Percentiles rank a stretch among this genome's conserved stretches.
Conservation (phyloP, 2,113 vertebrate species). For the Oenanthe melanoleuca region DNA sequence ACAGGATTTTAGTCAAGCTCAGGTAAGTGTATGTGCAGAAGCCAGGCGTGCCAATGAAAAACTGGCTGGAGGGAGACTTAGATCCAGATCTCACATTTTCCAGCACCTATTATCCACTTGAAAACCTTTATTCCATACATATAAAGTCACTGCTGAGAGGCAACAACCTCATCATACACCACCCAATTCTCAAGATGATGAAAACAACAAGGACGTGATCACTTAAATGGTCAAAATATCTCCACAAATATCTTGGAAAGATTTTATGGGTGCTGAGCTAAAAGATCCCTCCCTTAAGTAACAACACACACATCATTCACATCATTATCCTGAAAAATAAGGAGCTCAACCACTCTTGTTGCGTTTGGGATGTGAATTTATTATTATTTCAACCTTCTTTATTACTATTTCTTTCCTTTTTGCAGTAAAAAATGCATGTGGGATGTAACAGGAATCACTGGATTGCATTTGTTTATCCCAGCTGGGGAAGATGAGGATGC, state of each 20-base stretch:
- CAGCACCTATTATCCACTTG: background rate
- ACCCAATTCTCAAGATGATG: background rate
- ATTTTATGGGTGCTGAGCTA: background rate
- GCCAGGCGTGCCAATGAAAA: background rate
- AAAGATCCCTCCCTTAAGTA: background rate
- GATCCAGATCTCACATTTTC: background rate
- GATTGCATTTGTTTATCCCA: background rate
- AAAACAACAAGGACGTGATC: background rate
- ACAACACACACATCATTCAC: fast-evolving
- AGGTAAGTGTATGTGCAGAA: fast-evolving
- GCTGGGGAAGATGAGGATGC: background rate
- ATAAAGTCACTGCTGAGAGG: background rate
- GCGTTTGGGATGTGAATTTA: background rate
- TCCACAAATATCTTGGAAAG: background rate
- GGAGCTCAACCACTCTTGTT: background rate
- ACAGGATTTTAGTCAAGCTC: background rate
- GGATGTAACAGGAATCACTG: background rate
- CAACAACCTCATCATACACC: background rate
- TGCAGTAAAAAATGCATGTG: background rate
- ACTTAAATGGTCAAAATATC: background rate
- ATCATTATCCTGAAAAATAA: background rate
- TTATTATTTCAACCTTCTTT: background rate
- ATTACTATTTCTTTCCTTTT: background rate
- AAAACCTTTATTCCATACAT: background rate
- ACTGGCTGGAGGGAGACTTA: background rate